These are phyloP conservation scores for Lamellibrachia luymesi DNA, from an alignment of 1,140 invertebrate species.

Conservation along the genomic window DNA sequence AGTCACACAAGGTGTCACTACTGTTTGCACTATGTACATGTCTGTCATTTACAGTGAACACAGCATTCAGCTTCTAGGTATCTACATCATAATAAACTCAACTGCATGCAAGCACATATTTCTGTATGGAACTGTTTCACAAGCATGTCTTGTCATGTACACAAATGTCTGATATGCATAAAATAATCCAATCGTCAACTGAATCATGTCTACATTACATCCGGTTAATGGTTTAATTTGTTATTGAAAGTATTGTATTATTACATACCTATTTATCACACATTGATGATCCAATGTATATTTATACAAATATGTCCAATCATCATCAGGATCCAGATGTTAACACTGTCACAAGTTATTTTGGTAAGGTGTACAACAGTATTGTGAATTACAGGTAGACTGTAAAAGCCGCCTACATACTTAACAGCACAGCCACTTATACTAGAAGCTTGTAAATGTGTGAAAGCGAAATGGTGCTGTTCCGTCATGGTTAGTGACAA, in stretches of 20 bases:
- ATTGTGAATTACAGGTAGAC: not conserved
- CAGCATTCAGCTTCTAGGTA: not conserved
- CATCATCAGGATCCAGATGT: not conserved
- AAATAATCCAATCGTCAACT: no score
- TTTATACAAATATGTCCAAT: not conserved
- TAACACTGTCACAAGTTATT: not conserved
- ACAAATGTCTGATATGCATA: no score
- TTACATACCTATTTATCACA: not conserved
- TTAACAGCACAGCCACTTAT: no score
- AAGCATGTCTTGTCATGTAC: no score
- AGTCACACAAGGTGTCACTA: not conserved
- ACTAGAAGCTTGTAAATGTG: not conserved
- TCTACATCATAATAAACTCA: not conserved
- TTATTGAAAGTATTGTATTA: no score
- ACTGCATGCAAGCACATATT: not conserved
- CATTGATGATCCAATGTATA: not conserved
- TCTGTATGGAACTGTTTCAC: not conserved
- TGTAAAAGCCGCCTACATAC: not conserved
- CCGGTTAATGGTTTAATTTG: no score
- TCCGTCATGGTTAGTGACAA: not conserved
- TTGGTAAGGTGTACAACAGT: not conserved
- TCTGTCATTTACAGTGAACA: no score
- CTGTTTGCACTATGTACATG: not conserved
- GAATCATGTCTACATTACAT: no score
- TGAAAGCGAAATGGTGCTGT: not conserved